A percentile compares a stretch with the other conserved stretches of the same genome.
Evolutionary conservation across 2,113 vertebrate genomes (phyloP).

Genomic region (Bos indicus): DNA sequence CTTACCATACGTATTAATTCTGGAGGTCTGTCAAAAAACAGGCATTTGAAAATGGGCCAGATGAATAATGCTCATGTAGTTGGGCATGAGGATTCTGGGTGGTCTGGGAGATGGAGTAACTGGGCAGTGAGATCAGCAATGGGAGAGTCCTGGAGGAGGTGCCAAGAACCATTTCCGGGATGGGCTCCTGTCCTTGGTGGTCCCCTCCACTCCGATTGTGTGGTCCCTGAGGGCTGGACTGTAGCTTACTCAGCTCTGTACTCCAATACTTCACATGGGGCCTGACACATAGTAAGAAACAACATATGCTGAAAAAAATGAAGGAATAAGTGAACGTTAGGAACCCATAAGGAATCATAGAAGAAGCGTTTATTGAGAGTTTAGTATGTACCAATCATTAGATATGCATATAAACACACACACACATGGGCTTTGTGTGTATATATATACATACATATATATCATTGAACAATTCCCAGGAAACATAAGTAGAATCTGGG

Average conservation of each 20-base stretch:
- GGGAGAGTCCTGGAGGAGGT: not conserved
- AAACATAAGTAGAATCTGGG: not conserved
- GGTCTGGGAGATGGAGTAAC: not conserved
- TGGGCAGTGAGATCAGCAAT: not conserved
- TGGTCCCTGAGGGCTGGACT: not conserved
- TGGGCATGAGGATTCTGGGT: not conserved
- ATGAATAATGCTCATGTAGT: not conserved
- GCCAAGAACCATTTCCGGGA: not conserved
- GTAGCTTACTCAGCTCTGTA: not conserved
- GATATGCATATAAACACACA: not conserved
- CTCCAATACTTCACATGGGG: not conserved
- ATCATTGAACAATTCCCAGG: not conserved
- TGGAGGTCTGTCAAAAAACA: not conserved
- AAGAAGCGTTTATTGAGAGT: not conserved
- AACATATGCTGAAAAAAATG: not conserved
- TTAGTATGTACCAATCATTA: not conserved
- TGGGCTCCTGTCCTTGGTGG: not conserved
- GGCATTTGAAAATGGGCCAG: not conserved
- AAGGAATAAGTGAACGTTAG: not conserved
- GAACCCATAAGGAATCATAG: not conserved
- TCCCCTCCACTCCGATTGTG: not conserved
- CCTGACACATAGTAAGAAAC: not conserved
- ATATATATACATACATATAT: not conserved
- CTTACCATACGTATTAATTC: not conserved
- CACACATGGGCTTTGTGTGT: not conserved